phyloP scores from a whole-genome alignment of 2,113 vertebrate species.

The Hydrolagus affinis region DNA sequence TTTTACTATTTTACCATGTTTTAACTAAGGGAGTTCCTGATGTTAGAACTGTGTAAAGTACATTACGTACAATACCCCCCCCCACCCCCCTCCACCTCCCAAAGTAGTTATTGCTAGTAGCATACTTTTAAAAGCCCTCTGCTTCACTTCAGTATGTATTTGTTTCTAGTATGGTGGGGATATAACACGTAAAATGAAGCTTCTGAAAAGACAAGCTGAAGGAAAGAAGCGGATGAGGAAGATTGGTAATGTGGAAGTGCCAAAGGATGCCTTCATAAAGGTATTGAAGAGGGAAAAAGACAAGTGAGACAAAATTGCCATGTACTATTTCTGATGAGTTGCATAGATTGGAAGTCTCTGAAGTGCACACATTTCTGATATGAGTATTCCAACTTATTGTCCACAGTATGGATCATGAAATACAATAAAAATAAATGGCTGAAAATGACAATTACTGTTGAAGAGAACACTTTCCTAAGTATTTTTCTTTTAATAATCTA shows the following conservation, averaged over 20 bases:
- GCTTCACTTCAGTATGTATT: constrained; percentile 2
- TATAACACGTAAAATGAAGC: constrained; percentile 92
- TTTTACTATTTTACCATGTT: too few relatives aligned
- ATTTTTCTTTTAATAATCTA: constrained; percentile 13
- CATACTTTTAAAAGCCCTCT: too few relatives aligned
- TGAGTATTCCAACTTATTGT: not conserved
- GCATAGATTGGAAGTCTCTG: not conserved
- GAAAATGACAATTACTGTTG: not conserved
- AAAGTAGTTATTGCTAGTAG: too few relatives aligned
- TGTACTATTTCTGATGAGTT: not conserved
- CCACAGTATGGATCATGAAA: not conserved
- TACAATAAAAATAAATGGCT: not conserved
- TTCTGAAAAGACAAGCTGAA: constrained; percentile 85
- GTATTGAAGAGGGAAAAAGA: constrained; percentile 67
- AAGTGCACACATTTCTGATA: not conserved
- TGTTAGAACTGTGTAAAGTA: too few relatives aligned
- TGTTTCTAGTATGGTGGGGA: constrained; percentile 82
- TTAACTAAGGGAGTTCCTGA: too few relatives aligned
- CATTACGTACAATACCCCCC: too few relatives aligned
- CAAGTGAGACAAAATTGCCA: constrained; percentile 48
- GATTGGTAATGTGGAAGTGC: constrained; percentile 83
- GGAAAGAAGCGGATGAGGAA: constrained; percentile 87
- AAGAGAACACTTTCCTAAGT: not conserved
- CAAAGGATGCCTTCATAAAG: constrained; percentile 84
- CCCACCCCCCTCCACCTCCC: too few relatives aligned